These are phyloP conservation scores for Mythimna pallens DNA, from an alignment of 2,888 invertebrate species.

Conservation along the genomic window DNA sequence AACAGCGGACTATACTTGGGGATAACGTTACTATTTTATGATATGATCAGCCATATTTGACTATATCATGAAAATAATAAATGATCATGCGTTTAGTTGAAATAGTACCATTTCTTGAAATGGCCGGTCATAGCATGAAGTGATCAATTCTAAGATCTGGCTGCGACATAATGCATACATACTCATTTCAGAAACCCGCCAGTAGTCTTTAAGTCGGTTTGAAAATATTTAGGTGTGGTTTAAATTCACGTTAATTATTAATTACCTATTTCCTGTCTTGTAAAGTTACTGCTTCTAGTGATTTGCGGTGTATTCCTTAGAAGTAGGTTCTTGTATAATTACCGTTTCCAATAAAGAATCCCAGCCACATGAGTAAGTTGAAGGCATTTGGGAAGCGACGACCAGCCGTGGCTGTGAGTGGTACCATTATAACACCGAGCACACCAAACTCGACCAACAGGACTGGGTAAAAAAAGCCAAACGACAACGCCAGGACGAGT, in stretches of 20 bases:
- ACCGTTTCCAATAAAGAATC: slow-evolving; percentile 94
- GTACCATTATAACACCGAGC: slow-evolving; percentile 91
- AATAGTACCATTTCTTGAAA: too few species aligned
- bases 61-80: too few species aligned
- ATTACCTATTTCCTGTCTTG: background rate
- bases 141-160: too few species aligned
- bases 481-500: slow-evolving; percentile 94
- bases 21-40: too few species aligned
- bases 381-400: slow-evolving; percentile 87
- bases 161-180: too few species aligned
- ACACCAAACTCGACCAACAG: slow-evolving; percentile 94
- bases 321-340: slow-evolving; percentile 38
- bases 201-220: background rate
- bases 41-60: too few species aligned
- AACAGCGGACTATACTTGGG: too few species aligned
- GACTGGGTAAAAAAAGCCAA: slow-evolving; percentile 97
- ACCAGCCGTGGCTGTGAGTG: slow-evolving; percentile 85
- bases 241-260: background rate
- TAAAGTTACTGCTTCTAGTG: too few species aligned
- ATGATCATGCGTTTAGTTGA: too few species aligned
- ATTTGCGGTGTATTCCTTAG: background rate
- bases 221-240: background rate
- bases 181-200: too few species aligned
- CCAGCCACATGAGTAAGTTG: slow-evolving; percentile 96
- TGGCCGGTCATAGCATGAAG: too few species aligned